phyloP scores from a whole-genome alignment of 1,140 invertebrate genomes.

The Asobara japonica region DNA sequence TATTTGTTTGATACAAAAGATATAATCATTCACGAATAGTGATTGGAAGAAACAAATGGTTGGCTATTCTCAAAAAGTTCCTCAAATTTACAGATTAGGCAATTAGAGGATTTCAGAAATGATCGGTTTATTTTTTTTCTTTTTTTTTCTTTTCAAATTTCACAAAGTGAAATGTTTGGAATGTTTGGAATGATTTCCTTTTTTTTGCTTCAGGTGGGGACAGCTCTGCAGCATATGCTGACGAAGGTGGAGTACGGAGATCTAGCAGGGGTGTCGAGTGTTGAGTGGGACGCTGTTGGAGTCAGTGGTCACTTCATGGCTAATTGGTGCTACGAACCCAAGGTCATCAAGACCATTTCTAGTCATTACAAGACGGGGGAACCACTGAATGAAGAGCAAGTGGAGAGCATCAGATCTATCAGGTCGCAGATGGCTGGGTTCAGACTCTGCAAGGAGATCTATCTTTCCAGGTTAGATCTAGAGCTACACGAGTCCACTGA shows the following conservation, averaged over 20 bases:
- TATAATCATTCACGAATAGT: too few relatives aligned
- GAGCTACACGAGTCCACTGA: slow-evolving; percentile 77
- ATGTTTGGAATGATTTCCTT: too few relatives aligned
- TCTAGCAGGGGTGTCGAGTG: slow-evolving; percentile 82
- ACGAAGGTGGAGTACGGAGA: slow-evolving; percentile 84
- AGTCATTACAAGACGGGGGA: slow-evolving; percentile 80
- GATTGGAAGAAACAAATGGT: too few relatives aligned
- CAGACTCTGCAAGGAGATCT: slow-evolving; percentile 84
- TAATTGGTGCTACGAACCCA: slow-evolving; percentile 81
- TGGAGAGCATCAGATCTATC: slow-evolving; percentile 73
- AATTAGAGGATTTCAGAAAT: too few relatives aligned
- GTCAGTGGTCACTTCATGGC: slow-evolving; percentile 83
- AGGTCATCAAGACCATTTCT: slow-evolving; percentile 75
- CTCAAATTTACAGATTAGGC: too few relatives aligned
- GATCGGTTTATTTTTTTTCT: too few relatives aligned
- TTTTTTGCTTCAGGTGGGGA: too few relatives aligned
- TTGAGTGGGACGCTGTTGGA: slow-evolving; percentile 91
- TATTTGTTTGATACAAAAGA: too few relatives aligned
- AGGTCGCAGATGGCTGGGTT: slow-evolving; percentile 81
- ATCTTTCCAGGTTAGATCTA: slow-evolving; percentile 85
- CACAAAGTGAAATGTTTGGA: too few relatives aligned
- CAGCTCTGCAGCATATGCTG: slow-evolving; percentile 83
- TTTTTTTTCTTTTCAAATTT: too few relatives aligned
- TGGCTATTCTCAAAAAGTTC: too few relatives aligned
- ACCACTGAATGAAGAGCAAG: slow-evolving; percentile 72